Percentiles rank a stretch among this genome's conserved stretches.
Evolutionary conservation across 2,797 vertebrate genomes (phyloP).

Genomic region (Enteromius argenteus): DNA sequence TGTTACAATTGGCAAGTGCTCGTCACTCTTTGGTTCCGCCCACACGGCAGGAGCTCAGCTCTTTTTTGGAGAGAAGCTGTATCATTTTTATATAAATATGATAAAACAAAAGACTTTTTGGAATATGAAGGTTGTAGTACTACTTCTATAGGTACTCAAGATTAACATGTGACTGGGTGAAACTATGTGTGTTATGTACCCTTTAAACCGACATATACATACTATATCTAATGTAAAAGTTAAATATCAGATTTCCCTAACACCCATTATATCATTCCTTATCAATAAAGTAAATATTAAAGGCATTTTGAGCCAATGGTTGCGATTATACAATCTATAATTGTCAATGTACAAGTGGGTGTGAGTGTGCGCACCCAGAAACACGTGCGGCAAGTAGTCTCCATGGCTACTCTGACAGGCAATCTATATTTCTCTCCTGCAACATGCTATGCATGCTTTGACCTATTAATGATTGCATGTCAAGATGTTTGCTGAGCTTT

Average conservation of each 20-base stretch:
- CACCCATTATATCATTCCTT: constrained; percentile 15
- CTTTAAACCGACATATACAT: neutral
- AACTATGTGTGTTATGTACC: too few species aligned
- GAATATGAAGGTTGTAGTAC: too few species aligned
- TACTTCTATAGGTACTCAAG: too few species aligned
- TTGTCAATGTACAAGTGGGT: constrained; percentile 51
- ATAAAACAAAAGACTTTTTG: too few species aligned
- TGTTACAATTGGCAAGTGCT: too few species aligned
- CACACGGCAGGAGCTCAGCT: too few species aligned
- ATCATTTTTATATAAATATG: too few species aligned
- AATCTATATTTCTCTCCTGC: constrained; percentile 28
- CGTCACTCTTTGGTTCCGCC: too few species aligned
- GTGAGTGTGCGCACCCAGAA: constrained; percentile 59
- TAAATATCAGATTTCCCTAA: neutral
- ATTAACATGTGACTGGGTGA: too few species aligned
- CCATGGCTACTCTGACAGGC: constrained; percentile 59
- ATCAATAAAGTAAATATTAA: constrained; percentile 33
- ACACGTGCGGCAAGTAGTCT: constrained; percentile 50
- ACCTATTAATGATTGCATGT: constrained; percentile 45
- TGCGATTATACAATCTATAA: constrained; percentile 18
- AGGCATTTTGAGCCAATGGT: constrained; percentile 37
- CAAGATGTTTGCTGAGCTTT: constrained; percentile 25
- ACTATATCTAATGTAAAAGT: too few species aligned
- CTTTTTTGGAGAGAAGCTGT: too few species aligned
- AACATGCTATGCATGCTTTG: constrained; percentile 41